Evolutionary conservation across 2,797 vertebrate species (phyloP).

Genomic region (Tachyglossus aculeatus): DNA sequence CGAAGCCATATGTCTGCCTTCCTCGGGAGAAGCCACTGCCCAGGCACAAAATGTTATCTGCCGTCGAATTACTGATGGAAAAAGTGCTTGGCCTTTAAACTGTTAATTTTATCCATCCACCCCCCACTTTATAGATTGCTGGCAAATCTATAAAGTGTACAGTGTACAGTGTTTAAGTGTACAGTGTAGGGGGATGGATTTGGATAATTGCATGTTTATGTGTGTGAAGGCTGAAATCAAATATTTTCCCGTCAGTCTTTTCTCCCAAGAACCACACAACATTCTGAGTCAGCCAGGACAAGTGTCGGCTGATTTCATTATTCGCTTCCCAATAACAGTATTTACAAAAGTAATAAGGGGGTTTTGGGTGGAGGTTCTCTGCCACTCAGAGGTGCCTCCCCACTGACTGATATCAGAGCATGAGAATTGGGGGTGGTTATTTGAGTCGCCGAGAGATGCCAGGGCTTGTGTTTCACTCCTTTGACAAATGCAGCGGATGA

Average conservation of each 20-base stretch:
- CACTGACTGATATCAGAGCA: constrained; percentile 28
- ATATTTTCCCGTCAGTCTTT: constrained; percentile 68
- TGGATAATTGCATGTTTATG: constrained; percentile 70
- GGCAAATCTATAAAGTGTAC: constrained; percentile 54
- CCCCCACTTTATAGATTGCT: constrained; percentile 34
- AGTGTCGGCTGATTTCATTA: constrained; percentile 51
- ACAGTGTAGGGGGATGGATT: constrained; percentile 44
- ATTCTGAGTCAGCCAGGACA: constrained; percentile 39
- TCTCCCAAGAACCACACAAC: constrained; percentile 52
- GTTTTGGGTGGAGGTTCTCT: constrained; percentile 18
- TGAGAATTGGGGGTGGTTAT: constrained; percentile 48
- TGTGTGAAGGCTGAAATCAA: constrained; percentile 63
- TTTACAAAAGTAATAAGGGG: constrained; percentile 46
- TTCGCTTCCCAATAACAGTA: constrained; percentile 50
- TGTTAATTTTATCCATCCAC: constrained; percentile 46
- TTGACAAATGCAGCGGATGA: constrained; percentile 54
- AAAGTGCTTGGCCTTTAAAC: constrained; percentile 48
- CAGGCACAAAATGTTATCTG: constrained; percentile 24
- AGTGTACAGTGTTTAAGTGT: constrained; percentile 41
- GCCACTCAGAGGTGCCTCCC: constrained; percentile 32
- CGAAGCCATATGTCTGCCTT: constrained; percentile 31
- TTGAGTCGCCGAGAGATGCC: constrained; percentile 38
- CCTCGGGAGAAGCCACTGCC: constrained; percentile 25
- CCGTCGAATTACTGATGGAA: constrained; percentile 47
- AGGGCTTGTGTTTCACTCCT: constrained; percentile 51